phyloP scores from a whole-genome alignment of 2,888 invertebrate genomes.

The Linnaemya tessellans region DNA sequence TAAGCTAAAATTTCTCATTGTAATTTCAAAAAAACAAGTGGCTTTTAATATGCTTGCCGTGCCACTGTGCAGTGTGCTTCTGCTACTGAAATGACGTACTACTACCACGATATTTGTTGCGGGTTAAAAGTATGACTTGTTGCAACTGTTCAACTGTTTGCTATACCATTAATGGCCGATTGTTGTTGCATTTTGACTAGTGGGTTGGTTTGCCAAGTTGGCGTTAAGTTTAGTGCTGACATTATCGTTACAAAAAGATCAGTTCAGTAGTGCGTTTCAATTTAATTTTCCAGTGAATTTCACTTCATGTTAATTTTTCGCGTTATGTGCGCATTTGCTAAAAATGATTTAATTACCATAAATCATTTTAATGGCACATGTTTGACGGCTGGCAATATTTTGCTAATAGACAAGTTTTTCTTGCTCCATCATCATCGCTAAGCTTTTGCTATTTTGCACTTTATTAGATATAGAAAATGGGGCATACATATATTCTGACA shows the following conservation, averaged over 20 bases:
- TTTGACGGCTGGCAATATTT: conserved; percentile 64
- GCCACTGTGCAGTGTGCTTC: neutral
- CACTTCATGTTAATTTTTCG: conserved; percentile 61
- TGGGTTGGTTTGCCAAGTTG: conserved; percentile 66
- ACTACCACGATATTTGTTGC: conserved; percentile 33
- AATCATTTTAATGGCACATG: conserved; percentile 71
- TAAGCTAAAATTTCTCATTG: no score
- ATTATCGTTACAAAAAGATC: conserved; percentile 69
- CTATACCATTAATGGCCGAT: conserved; percentile 43
- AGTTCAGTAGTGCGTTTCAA: conserved; percentile 71
- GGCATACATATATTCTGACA: neutral
- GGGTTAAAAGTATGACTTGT: conserved; percentile 48
- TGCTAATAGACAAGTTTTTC: conserved; percentile 52
- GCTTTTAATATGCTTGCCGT: no score
- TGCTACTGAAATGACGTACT: neutral
- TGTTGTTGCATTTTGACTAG: conserved; percentile 59
- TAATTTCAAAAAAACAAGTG: no score
- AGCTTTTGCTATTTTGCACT: conserved; percentile 17
- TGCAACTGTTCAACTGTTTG: conserved; percentile 62
- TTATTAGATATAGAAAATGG: conserved; percentile 26
- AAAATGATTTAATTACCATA: conserved; percentile 63
- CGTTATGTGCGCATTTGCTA: conserved; percentile 31
- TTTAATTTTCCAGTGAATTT: conserved; percentile 71
- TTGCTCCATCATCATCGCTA: neutral
- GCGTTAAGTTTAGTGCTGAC: conserved; percentile 71